Percentiles rank a stretch among this genome's conserved stretches.
Evolutionary conservation across 1,140 invertebrate species (phyloP).

Genomic region (Drosophila pallidifrons): DNA sequence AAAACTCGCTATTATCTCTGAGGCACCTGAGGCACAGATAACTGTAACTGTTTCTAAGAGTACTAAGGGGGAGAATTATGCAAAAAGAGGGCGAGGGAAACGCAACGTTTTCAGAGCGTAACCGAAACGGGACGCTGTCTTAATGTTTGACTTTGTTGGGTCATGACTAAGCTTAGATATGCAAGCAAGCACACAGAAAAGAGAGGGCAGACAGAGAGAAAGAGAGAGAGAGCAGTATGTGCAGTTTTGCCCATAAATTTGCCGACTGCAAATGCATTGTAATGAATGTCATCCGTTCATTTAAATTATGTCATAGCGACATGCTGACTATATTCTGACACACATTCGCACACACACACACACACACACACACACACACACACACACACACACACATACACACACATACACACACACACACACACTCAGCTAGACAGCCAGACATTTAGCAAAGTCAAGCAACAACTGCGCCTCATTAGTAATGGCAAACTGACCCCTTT

Average conservation of each 20-base stretch:
- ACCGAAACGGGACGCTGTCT: constrained; percentile 25
- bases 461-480: constrained; percentile 72
- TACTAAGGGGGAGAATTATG: background rate
- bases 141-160: constrained; percentile 11
- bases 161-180: constrained; percentile 30
- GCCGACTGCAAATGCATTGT: constrained; percentile 66
- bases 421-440: background rate
- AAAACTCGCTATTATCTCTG: background rate
- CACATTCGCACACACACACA: constrained; percentile 24
- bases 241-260: constrained; percentile 54
- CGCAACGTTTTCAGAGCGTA: constrained; percentile 61
- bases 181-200: background rate
- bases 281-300: constrained; percentile 83
- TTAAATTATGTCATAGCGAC: constrained; percentile 78
- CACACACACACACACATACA: constrained; percentile 14
- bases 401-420: background rate
- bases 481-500: constrained; percentile 40
- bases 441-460: constrained; percentile 29
- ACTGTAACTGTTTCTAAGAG: constrained; percentile 36
- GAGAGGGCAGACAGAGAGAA: background rate
- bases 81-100: background rate
- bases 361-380: constrained; percentile 8
- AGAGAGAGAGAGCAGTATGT: background rate
- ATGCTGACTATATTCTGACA: constrained; percentile 8
- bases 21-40: constrained; percentile 13